These are phyloP conservation scores for Troides oblongomaculatus DNA, from an alignment of 2,888 invertebrate species.

Conservation along the genomic window DNA sequence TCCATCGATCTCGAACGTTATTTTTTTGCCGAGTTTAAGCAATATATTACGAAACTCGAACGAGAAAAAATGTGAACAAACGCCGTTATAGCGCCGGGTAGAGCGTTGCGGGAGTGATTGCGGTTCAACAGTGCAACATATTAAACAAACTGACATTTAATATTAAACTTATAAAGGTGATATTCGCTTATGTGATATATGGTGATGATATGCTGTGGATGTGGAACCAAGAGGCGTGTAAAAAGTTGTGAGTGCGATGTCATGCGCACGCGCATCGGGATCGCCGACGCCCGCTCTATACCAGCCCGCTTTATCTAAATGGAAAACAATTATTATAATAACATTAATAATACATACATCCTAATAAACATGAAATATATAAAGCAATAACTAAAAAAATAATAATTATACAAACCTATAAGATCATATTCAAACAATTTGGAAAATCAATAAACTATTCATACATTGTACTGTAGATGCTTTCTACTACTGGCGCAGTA, in stretches of 20 bases:
- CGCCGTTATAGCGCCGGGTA: slow-evolving; percentile 52
- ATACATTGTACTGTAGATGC: too few species aligned
- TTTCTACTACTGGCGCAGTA: too few species aligned
- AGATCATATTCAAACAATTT: too few species aligned
- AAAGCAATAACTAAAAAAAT: too few species aligned
- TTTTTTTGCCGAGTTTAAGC: slow-evolving; percentile 9
- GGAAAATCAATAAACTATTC: too few species aligned
- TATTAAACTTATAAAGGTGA: neutral
- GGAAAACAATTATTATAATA: slow-evolving; percentile 7
- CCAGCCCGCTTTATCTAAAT: slow-evolving; percentile 15
- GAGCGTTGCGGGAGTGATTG: slow-evolving; percentile 33
- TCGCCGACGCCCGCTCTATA: slow-evolving; percentile 33
- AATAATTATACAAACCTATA: too few species aligned
- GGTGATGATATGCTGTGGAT: slow-evolving; percentile 5
- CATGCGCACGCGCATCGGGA: slow-evolving; percentile 48
- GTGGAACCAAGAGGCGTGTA: slow-evolving; percentile 46
- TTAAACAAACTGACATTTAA: slow-evolving; percentile 7
- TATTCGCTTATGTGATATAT: slow-evolving; percentile 3
- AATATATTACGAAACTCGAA: slow-evolving; percentile 33
- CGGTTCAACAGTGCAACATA: slow-evolving; percentile 21
- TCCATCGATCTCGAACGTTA: slow-evolving; percentile 11
- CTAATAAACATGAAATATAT: too few species aligned
- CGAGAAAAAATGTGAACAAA: slow-evolving; percentile 43
- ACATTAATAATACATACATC: too few species aligned
- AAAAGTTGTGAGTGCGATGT: slow-evolving; percentile 42